Conservation (phyloP, 2,113 vertebrate genomes). For the Pangasianodon hypophthalmus region DNA sequence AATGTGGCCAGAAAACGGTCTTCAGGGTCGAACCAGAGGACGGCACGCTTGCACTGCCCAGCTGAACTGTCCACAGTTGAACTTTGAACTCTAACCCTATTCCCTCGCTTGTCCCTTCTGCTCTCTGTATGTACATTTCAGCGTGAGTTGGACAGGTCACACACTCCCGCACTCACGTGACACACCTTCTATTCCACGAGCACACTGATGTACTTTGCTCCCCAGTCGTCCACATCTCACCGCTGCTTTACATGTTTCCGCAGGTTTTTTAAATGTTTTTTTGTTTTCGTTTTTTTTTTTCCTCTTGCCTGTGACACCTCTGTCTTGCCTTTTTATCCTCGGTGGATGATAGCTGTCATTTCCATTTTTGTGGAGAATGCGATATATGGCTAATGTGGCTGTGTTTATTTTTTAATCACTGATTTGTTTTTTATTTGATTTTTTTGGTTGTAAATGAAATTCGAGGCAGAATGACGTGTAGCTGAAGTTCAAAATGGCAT, state of each 20-base stretch:
- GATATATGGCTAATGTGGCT: conserved; percentile 53
- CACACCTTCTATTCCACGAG: conserved; percentile 13
- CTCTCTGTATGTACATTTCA: conserved; percentile 51
- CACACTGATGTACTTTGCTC: conserved; percentile 45
- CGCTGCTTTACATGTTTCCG: not conserved
- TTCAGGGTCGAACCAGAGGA: conserved; percentile 26
- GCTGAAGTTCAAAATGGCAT: conserved; percentile 53
- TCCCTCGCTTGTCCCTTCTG: not conserved
- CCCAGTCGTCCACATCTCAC: conserved; percentile 17
- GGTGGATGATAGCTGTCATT: conserved; percentile 53
- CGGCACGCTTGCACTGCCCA: conserved; percentile 47
- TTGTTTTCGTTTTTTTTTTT: not conserved
- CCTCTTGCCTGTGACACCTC: conserved; percentile 42
- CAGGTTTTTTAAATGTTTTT: not conserved
- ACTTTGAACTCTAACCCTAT: conserved; percentile 20
- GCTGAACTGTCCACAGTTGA: conserved; percentile 45
- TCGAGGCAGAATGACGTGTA: conserved; percentile 52
- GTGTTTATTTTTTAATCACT: conserved; percentile 48
- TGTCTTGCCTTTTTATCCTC: conserved; percentile 55
- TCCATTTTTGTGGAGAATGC: conserved; percentile 62
- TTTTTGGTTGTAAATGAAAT: conserved; percentile 42
- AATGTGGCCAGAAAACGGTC: conserved; percentile 20
- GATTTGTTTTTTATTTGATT: conserved; percentile 47
- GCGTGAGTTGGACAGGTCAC: conserved; percentile 45
- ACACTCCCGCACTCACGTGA: conserved; percentile 17